Evolutionary conservation across 1,140 invertebrate species (phyloP).

Genomic region (Teleogryllus occipitalis): DNA sequence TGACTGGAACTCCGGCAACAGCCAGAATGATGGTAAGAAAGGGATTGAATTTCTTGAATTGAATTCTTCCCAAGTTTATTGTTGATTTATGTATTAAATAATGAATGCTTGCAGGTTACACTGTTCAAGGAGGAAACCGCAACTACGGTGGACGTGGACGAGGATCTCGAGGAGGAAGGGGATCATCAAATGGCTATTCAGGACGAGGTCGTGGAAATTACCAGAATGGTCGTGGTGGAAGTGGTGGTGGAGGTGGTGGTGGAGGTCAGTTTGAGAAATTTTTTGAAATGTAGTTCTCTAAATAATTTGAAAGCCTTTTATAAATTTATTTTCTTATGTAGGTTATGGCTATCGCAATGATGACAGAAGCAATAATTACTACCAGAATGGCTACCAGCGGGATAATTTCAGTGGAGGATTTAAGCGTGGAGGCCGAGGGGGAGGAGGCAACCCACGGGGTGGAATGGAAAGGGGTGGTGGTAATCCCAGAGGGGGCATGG

Average conservation of each 20-base stretch:
- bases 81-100: not conserved
- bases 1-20: not conserved
- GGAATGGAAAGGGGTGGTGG: slow-evolving; percentile 14
- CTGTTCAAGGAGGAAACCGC: slow-evolving; percentile 8
- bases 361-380: slow-evolving; percentile 19
- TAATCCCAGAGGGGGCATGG: slow-evolving; percentile 7
- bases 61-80: not conserved
- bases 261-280: slow-evolving; percentile 7
- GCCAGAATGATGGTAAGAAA: slow-evolving; percentile 8
- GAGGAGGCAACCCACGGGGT: slow-evolving; percentile 7
- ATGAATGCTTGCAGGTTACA: slow-evolving; percentile 7
- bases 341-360: slow-evolving; percentile 17
- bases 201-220: slow-evolving; percentile 21
- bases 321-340: not conserved
- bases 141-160: slow-evolving; percentile 17
- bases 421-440: slow-evolving; percentile 16
- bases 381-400: slow-evolving; percentile 22
- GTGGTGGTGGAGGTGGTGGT: slow-evolving; percentile 10
- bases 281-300: not conserved
- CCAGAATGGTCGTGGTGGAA: slow-evolving; percentile 20
- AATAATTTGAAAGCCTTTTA: not conserved
- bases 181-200: slow-evolving; percentile 18
- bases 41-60: not conserved
- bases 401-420: slow-evolving; percentile 15
- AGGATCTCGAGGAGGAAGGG: slow-evolving; percentile 13